Evolutionary conservation across 2,113 vertebrate species (phyloP).

Genomic region (Anguilla rostrata): DNA sequence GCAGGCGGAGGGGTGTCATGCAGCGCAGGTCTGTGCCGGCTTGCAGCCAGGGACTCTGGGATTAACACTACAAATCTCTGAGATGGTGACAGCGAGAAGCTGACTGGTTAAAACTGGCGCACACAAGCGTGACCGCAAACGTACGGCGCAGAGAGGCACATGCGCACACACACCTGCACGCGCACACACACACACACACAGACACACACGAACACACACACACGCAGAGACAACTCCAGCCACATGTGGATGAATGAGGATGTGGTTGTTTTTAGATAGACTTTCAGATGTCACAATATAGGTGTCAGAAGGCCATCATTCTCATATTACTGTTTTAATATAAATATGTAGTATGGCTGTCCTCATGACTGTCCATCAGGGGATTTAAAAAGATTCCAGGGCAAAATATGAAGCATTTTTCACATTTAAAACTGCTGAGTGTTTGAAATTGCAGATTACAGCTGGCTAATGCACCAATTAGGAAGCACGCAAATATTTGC

Average conservation of each 20-base stretch:
- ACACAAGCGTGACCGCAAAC: not conserved
- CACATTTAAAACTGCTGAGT: not conserved
- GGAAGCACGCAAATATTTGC: not conserved
- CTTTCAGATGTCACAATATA: too few species aligned
- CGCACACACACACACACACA: conserved; percentile 11
- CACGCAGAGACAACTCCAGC: not conserved
- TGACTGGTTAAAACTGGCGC: not conserved
- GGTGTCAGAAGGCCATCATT: too few species aligned
- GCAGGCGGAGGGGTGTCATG: not conserved
- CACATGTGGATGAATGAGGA: not conserved
- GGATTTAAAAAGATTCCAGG: not conserved
- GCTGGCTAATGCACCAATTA: not conserved
- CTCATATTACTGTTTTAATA: too few species aligned
- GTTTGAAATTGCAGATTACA: not conserved
- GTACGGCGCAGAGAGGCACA: not conserved
- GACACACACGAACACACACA: conserved; percentile 12
- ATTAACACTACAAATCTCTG: not conserved
- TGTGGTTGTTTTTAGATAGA: not conserved
- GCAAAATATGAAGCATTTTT: not conserved
- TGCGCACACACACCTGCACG: conserved; percentile 3
- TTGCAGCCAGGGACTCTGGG: not conserved
- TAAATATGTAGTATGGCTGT: too few species aligned
- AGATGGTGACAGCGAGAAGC: not conserved
- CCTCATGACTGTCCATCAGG: not conserved
- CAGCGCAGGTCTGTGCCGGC: not conserved